These are phyloP conservation scores for Drosophila prostipennis DNA, from an alignment of 2,888 invertebrate species.

Conservation along the genomic window DNA sequence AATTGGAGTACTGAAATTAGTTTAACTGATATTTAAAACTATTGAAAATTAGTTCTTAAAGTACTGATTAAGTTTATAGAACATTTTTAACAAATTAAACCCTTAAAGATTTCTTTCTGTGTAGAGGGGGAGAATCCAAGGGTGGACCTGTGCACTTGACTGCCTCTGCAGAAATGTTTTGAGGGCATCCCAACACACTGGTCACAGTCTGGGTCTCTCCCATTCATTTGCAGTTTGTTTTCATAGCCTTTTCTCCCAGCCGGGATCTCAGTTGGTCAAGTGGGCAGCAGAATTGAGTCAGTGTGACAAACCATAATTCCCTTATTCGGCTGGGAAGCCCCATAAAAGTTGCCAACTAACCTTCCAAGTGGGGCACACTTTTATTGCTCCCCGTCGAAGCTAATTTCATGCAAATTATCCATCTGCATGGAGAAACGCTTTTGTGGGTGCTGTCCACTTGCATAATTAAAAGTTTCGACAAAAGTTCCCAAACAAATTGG, in stretches of 20 bases:
- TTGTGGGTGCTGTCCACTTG: slow-evolving; percentile 62
- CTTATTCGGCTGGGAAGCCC: slow-evolving; percentile 57
- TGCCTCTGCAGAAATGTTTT: slow-evolving; percentile 49
- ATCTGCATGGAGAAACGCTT: slow-evolving; percentile 41
- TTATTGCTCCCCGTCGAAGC: slow-evolving; percentile 31
- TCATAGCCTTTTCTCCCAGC: neutral
- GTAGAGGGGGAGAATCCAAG: slow-evolving; percentile 7
- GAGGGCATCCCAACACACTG: slow-evolving; percentile 59
- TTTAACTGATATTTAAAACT: no score
- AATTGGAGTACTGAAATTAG: no score
- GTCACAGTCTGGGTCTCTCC: slow-evolving; percentile 26
- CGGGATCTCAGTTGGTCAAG: slow-evolving; percentile 68
- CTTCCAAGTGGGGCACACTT: slow-evolving; percentile 29
- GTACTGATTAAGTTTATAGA: no score
- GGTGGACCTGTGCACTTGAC: slow-evolving; percentile 30
- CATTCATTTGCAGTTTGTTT: slow-evolving; percentile 4
- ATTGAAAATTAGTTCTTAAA: no score
- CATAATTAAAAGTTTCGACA: slow-evolving; percentile 64
- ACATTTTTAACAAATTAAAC: no score
- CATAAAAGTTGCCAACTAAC: slow-evolving; percentile 42
- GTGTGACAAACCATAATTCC: slow-evolving; percentile 76
- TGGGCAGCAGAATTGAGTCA: slow-evolving; percentile 73
- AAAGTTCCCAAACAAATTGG: slow-evolving; percentile 70
- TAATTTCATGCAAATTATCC: slow-evolving; percentile 72
- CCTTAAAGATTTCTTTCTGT: neutral